phyloP scores from a whole-genome alignment of 2,888 invertebrate species.

The Eledone cirrhosa region DNA sequence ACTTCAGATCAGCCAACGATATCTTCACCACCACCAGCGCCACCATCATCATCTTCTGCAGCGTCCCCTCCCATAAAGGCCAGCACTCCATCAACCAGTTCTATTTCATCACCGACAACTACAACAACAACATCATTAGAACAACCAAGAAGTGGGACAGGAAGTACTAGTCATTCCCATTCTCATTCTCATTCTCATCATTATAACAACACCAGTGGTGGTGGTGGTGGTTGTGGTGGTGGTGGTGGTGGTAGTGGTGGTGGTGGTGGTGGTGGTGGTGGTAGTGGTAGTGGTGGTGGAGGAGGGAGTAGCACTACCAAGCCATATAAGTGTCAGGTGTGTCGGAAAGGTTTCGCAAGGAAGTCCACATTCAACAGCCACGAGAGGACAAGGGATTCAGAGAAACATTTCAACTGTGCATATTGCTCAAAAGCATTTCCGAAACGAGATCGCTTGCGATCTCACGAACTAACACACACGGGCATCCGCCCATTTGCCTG shows the following conservation, averaged over 20 bases:
- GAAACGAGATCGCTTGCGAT: slow-evolving; percentile 15
- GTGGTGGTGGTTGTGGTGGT: too few relatives aligned
- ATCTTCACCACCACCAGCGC: neutral
- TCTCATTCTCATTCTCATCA: neutral
- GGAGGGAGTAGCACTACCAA: neutral
- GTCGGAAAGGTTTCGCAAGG: slow-evolving; percentile 4
- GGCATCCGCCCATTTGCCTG: slow-evolving; percentile 11
- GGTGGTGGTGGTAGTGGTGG: too few relatives aligned
- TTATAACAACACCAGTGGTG: neutral
- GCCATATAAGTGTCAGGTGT: slow-evolving; percentile 7
- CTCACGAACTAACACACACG: slow-evolving; percentile 11
- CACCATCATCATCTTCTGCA: neutral
- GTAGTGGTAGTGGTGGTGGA: neutral
- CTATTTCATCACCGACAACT: neutral
- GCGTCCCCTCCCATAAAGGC: neutral
- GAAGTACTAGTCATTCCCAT: neutral
- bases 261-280: too few relatives aligned
- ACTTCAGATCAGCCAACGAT: neutral
- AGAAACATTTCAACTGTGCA: slow-evolving; percentile 12
- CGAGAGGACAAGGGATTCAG: slow-evolving; percentile 1
- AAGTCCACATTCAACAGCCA: slow-evolving; percentile 9
- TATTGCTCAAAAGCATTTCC: slow-evolving; percentile 11
- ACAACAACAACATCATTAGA: neutral
- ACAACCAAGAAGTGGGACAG: neutral
- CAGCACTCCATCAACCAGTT: neutral